Conservation (phyloP, 2,888 invertebrate genomes). For the Scaptomyza tumidula region DNA sequence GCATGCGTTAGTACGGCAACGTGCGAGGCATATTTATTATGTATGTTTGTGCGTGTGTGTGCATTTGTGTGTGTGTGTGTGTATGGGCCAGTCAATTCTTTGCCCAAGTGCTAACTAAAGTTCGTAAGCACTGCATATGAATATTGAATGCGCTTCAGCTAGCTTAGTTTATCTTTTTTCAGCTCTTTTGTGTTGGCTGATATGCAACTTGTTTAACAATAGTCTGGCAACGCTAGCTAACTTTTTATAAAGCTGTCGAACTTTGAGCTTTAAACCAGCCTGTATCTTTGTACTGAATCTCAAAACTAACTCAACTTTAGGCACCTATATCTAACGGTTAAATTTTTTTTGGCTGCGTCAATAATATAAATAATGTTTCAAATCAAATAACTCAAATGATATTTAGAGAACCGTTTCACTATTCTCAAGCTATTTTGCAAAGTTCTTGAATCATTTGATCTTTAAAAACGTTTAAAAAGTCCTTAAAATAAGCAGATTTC, state of each 20-base stretch:
- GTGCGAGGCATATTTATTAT: slow-evolving; percentile 43
- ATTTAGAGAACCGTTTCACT: too few relatives aligned
- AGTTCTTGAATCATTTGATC: background rate
- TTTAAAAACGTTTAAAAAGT: background rate
- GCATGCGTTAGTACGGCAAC: slow-evolving; percentile 16
- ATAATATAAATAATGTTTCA: too few relatives aligned
- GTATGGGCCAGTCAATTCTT: slow-evolving; percentile 14
- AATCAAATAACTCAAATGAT: too few relatives aligned
- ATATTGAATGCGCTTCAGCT: slow-evolving; percentile 43
- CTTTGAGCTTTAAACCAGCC: background rate
- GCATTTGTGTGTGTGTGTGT: background rate
- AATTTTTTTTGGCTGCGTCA: too few relatives aligned
- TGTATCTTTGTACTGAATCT: background rate
- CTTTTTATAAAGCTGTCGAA: background rate
- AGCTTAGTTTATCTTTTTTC: slow-evolving; percentile 15
- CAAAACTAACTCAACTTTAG: background rate
- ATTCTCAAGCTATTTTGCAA: too few relatives aligned
- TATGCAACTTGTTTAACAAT: slow-evolving; percentile 9
- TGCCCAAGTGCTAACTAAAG: slow-evolving; percentile 43
- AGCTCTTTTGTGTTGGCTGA: slow-evolving; percentile 12
- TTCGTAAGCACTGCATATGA: slow-evolving; percentile 49
- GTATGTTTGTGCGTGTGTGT: slow-evolving; percentile 9
- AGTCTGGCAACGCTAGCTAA: slow-evolving; percentile 6
- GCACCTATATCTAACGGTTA: too few relatives aligned
- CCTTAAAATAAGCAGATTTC: background rate